phyloP scores from a whole-genome alignment of 2,113 vertebrate genomes.

The Alethe castanea region DNA sequence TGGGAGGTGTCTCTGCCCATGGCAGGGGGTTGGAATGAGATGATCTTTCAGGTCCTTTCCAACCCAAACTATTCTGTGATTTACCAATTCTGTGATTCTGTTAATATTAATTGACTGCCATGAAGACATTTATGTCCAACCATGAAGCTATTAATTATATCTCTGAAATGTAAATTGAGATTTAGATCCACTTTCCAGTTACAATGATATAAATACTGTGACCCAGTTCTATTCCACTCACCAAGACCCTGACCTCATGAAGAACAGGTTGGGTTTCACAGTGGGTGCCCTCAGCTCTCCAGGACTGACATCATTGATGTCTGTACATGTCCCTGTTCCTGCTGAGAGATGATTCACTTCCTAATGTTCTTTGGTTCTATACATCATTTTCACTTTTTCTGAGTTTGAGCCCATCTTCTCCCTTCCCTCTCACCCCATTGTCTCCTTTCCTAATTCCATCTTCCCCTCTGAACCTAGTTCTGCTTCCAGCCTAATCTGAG shows the following conservation, averaged over 20 bases:
- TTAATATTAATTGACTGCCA: not conserved
- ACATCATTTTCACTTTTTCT: not conserved
- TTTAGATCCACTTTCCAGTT: not conserved
- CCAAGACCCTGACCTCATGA: not conserved
- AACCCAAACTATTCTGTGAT: not conserved
- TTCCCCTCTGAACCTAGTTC: not conserved
- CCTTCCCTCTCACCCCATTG: not conserved
- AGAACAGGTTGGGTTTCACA: not conserved
- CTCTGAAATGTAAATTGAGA: not conserved
- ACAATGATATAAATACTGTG: fast-evolving
- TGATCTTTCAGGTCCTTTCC: not conserved
- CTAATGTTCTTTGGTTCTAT: not conserved
- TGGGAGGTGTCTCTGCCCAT: not conserved
- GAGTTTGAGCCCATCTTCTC: not conserved
- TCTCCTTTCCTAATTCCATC: not conserved
- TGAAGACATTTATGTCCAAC: not conserved
- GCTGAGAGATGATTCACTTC: not conserved
- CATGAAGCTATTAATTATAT: not conserved
- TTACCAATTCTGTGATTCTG: not conserved
- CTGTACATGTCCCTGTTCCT: not conserved
- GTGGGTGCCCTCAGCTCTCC: not conserved
- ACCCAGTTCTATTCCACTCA: fast-evolving
- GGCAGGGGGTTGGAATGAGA: fast-evolving
- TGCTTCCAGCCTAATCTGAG: not conserved
- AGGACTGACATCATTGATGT: not conserved